These are phyloP conservation scores for Periophthalmodon schlosseri DNA, from an alignment of 2,113 vertebrate species.

Conservation along the genomic window DNA sequence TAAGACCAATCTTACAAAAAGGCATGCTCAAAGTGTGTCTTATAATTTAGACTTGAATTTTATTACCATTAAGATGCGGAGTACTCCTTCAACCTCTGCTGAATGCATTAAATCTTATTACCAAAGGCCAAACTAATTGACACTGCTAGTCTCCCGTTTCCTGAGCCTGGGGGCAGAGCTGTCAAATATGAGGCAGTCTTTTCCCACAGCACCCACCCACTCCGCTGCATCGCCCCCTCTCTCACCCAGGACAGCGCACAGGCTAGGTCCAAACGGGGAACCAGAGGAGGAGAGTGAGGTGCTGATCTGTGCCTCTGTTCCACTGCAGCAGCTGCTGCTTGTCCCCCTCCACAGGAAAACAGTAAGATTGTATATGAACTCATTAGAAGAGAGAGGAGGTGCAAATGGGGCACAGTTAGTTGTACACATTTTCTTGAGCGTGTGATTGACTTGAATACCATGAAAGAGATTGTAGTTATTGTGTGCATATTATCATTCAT, in stretches of 20 bases:
- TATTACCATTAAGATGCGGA: not conserved
- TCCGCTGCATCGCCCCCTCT: not conserved
- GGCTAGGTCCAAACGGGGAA: slow-evolving; percentile 34
- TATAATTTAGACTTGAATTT: not conserved
- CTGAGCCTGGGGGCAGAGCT: not conserved
- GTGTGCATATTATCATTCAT: too few species aligned
- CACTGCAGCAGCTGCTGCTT: slow-evolving; percentile 34
- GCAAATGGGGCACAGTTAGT: not conserved
- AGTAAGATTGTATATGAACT: not conserved
- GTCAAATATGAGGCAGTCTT: not conserved
- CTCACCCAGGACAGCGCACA: not conserved
- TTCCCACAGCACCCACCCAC: not conserved
- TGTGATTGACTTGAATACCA: too few species aligned
- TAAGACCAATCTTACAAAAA: not conserved
- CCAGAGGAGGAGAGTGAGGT: slow-evolving; percentile 8
- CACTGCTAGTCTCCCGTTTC: not conserved
- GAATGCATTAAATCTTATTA: slow-evolving; percentile 6
- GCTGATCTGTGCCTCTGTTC: slow-evolving; percentile 22
- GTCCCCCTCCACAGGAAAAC: slow-evolving; percentile 7
- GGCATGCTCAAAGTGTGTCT: not conserved
- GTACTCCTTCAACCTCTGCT: not conserved
- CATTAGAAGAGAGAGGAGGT: not conserved
- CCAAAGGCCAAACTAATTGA: slow-evolving; percentile 8
- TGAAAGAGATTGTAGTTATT: too few species aligned
- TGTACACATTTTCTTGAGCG: not conserved